phyloP scores from a whole-genome alignment of 2,888 invertebrate species.

The Eupithecia tripunctaria region DNA sequence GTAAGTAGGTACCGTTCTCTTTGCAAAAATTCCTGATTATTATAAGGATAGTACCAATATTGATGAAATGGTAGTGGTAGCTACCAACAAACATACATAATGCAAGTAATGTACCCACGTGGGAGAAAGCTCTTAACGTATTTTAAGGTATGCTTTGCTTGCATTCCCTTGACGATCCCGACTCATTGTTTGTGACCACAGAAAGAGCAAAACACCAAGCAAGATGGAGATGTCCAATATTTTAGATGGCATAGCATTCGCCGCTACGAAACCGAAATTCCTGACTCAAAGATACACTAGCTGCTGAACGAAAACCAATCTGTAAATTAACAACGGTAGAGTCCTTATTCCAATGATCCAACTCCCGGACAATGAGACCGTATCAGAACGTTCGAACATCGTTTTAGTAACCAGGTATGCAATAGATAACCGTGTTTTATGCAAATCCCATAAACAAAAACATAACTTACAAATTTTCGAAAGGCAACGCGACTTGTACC shows the following conservation, averaged over 20 bases:
- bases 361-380: conserved; percentile 61
- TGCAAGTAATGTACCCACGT: conserved; percentile 53
- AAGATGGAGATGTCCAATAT: conserved; percentile 85
- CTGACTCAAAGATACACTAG: conserved; percentile 68
- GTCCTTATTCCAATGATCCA: conserved; percentile 61
- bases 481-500: conserved; percentile 62
- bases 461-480: conserved; percentile 80
- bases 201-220: conserved; percentile 80
- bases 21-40: too few relatives aligned
- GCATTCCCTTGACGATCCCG: conserved; percentile 80
- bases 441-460: conserved; percentile 77
- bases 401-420: conserved; percentile 80
- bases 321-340: conserved; percentile 61
- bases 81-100: conserved; percentile 20
- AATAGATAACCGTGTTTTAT: conserved; percentile 82
- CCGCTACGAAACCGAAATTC: conserved; percentile 82
- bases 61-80: conserved; percentile 50
- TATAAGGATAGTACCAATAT: conserved; percentile 31
- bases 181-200: conserved; percentile 81
- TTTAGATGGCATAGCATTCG: conserved; percentile 84
- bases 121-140: conserved; percentile 68
- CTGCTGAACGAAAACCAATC: conserved; percentile 55
- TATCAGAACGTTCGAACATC: conserved; percentile 74
- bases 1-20: not conserved
- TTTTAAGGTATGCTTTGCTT: conserved; percentile 80